Evolutionary conservation across 1,140 invertebrate genomes (phyloP), one percentile per base, ranked within the genome.

Genomic region (Bombus fervidus): DNA sequence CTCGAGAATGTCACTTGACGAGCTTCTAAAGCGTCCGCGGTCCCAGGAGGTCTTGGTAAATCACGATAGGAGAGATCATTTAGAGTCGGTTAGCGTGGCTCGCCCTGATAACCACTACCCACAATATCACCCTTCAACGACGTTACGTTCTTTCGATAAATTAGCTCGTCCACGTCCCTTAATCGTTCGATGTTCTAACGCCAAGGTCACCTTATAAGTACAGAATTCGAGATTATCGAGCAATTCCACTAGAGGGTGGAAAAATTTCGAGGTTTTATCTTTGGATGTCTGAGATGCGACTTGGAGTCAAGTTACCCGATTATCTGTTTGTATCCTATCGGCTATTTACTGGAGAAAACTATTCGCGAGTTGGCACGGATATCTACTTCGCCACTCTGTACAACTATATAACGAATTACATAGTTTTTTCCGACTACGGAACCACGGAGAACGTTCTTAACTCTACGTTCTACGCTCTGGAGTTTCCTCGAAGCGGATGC

Each of bases 31-130:
- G 66, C 31, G 59, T 39, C 15, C 78, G 28, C 39, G 81, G 76
- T 84, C 41, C 66, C 78, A 80, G 86, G 74, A 87, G 86, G 88
- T 86, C 85, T 25, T 68, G 69, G 75, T 90, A 90, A 90, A 90
- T 90, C 89, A 87, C 86, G 88, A 90, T 90, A 90, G 80, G 59
- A 68, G 86, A 72, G 73, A 88, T 88, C 89, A 86, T 86, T 86
- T 85, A 41, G 72, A 81, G 82, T 87, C 68, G 59, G 47, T 86
- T 76, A 72, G 72, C 88, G 75, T 73, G 71, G 69, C 75, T 79
- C 41, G 80, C 37, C 62, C 68, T 82, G 89, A 90, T 90, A 90
- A 85, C 68, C 76, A 43, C 88, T 79, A 59, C 71, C 86, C 79
- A 87, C 88, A 5, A 66, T 89, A 81, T 90, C 68, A 85, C 34